Base-by-base conservation (phyloP, 1,140 invertebrate genomes). In the Acromyrmex echinatior region DNA sequence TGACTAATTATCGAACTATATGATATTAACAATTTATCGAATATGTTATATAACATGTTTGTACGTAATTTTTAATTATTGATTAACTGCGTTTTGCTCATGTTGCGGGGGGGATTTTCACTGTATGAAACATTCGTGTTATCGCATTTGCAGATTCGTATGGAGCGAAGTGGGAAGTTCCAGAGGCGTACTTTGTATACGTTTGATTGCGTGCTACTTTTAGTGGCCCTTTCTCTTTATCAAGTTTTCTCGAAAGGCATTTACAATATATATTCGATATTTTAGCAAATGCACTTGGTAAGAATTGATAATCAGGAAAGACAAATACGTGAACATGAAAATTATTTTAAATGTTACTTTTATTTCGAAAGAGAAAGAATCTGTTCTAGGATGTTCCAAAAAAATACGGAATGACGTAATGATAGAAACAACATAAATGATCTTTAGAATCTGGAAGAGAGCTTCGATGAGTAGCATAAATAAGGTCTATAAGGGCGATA, bases 61-160 rank as follows among this genome's bases (percentile, higher is more conserved):
- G 88, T 92, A 93, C 91, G 80, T 84, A 76, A 84, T 63, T 74
- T 84, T 84, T 84, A 35, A 81, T 92, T 90, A 91, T 92, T 88
- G 87, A 92, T 92, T 90, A 77, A 92, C 88, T 93, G 90, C 88
- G 84, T 92, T 93, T 93, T 92, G 91, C 92, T 93, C 91, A 90
- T 92, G 87, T 93, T 92, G 86, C 70, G 56, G 80, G 45, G 62
- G 51, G 51, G 12, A 84, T 76, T 76, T 84, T 51, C 56, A 74
- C 28, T 60, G 49, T 68, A 49, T 58, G 16, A 80, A 68, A 80
- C n/a, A 51, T 81, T 58, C 79, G 25, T 60, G 66, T 82, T 82
- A 63, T 58, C 53, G 51, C 53, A 60, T 82, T 82, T 39, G 56
- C 28, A 35, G 31, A 70, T 70, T n/a, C 18, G 80, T 31, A n/a